Conservation (phyloP, 2,797 vertebrate species). For the Lepus oiostolus region DNA sequence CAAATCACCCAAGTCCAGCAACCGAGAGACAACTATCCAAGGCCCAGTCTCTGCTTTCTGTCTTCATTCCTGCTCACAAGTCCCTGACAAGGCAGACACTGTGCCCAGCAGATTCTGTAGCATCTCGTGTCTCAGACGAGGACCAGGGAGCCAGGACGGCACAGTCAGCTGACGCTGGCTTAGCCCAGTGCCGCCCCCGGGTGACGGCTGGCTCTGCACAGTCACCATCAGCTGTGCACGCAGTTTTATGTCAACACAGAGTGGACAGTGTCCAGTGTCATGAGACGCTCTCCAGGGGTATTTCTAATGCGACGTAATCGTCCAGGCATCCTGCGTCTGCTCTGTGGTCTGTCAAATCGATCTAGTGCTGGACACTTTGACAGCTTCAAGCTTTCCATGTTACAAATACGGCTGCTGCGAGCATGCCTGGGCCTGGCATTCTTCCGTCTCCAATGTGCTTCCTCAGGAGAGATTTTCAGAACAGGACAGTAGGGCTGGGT, state of each 20-base stretch:
- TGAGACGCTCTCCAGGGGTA: neutral
- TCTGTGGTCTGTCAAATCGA: neutral
- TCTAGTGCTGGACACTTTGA: too few species aligned
- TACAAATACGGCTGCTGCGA: neutral
- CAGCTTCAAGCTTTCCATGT: neutral
- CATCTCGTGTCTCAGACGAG: neutral
- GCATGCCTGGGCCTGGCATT: neutral
- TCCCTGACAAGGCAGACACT: too few species aligned
- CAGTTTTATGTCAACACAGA: neutral
- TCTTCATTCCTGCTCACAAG: neutral
- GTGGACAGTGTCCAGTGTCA: neutral
- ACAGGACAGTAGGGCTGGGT: neutral
- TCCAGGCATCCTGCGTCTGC: neutral
- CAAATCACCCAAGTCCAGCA: too few species aligned
- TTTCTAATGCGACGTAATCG: neutral
- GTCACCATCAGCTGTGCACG: neutral
- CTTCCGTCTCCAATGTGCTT: neutral
- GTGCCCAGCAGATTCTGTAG: too few species aligned
- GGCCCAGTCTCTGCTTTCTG: neutral
- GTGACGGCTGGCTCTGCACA: neutral
- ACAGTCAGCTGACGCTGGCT: neutral
- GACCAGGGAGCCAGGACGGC: neutral
- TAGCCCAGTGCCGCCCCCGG: too few species aligned
- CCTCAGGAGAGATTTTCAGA: neutral
- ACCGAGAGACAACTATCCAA: neutral